Conservation (phyloP, 2,113 vertebrate species). For the Pterophyllum scalare region DNA sequence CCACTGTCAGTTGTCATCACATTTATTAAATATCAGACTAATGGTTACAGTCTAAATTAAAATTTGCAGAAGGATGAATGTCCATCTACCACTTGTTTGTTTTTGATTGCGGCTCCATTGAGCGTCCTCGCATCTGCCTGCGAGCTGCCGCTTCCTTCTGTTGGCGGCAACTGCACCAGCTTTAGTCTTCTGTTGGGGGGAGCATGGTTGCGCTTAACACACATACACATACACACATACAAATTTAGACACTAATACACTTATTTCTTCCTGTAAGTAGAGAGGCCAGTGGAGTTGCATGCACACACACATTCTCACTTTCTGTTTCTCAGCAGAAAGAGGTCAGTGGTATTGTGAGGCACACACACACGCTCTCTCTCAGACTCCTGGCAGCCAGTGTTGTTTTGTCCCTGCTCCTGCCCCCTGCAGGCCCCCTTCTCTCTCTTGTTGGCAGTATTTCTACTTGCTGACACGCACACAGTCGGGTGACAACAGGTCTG, state of each 20-base stretch:
- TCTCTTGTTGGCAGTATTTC: conserved; percentile 40
- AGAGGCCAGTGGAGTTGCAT: conserved; percentile 34
- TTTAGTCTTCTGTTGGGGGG: conserved; percentile 25
- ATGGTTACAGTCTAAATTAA: not conserved
- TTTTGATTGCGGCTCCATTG: conserved; percentile 45
- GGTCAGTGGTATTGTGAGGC: conserved; percentile 59
- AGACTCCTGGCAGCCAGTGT: conserved; percentile 51
- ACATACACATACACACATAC: conserved; percentile 6
- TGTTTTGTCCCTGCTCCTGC: conserved; percentile 59
- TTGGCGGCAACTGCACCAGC: conserved; percentile 54
- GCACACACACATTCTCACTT: conserved; percentile 50
- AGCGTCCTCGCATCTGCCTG: conserved; percentile 55
- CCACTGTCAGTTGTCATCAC: not conserved
- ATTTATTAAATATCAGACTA: not conserved
- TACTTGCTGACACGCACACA: conserved; percentile 44
- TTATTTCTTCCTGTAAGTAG: conserved; percentile 14
- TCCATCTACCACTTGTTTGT: conserved; percentile 48
- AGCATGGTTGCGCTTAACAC: conserved; percentile 51
- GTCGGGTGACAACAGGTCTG: conserved; percentile 62
- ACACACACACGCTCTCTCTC: conserved; percentile 6
- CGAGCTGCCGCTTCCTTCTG: conserved; percentile 64
- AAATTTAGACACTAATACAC: not conserved
- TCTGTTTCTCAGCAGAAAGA: conserved; percentile 65
- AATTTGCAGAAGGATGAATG: not conserved
- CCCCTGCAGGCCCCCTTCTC: conserved; percentile 27